phyloP scores from a whole-genome alignment of 2,888 invertebrate genomes.

The Linnaemya tessellans region DNA sequence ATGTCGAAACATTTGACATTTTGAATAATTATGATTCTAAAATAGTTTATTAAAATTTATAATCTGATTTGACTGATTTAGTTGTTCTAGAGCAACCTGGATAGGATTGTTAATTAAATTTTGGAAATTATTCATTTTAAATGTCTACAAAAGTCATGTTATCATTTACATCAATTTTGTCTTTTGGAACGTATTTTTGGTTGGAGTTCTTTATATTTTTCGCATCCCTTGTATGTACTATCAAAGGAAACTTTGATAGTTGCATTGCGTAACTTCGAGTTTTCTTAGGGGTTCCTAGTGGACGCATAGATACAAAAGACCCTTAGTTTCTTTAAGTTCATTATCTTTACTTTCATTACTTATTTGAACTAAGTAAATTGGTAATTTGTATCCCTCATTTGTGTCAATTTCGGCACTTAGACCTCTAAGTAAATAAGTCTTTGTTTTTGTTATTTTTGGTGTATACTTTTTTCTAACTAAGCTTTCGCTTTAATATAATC shows the following conservation, averaged over 20 bases:
- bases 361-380: background rate
- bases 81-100: too few relatives aligned
- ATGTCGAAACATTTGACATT: too few relatives aligned
- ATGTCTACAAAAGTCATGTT: too few relatives aligned
- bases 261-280: background rate
- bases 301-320: background rate
- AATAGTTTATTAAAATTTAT: too few relatives aligned
- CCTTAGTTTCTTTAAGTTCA: background rate
- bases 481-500: background rate
- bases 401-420: background rate
- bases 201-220: background rate
- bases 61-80: too few relatives aligned
- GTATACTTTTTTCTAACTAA: background rate
- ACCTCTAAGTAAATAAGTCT: background rate
- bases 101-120: too few relatives aligned
- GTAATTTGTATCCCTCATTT: background rate
- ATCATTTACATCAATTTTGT: background rate
- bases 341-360: background rate
- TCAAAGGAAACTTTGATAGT: background rate
- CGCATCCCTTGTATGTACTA: background rate
- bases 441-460: background rate
- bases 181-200: background rate
- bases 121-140: too few relatives aligned
- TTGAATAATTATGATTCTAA: too few relatives aligned
- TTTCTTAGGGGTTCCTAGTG: background rate